Evolutionary conservation across 2,888 invertebrate genomes (phyloP).

Genomic region (Diarsia mendica): DNA sequence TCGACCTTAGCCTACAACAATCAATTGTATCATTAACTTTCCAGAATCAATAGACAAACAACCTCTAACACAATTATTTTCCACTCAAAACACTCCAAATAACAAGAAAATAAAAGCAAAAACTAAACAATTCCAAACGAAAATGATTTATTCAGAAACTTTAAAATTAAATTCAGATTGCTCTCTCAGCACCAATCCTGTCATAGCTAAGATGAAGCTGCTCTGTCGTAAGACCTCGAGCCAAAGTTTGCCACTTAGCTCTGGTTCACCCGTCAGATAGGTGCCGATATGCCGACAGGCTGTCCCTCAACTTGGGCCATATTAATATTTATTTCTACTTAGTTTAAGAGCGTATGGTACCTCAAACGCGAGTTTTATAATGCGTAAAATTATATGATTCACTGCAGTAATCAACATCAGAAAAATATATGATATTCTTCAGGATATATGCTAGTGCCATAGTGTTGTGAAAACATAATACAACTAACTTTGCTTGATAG

Average conservation of each 20-base stretch:
- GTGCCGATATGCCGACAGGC: slow-evolving; percentile 57
- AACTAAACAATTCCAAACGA: slow-evolving; percentile 34
- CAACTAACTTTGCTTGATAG: no score
- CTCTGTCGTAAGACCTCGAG: slow-evolving; percentile 40
- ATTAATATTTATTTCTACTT: slow-evolving; percentile 71
- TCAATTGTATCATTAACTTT: background rate
- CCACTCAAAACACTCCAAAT: background rate
- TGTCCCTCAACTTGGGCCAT: slow-evolving; percentile 58
- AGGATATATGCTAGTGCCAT: no score
- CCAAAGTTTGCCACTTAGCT: slow-evolving; percentile 58
- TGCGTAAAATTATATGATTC: no score
- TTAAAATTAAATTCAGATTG: slow-evolving; percentile 57
- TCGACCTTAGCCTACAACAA: background rate
- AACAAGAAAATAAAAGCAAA: slow-evolving; percentile 22
- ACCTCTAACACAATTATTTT: background rate
- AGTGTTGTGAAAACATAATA: no score
- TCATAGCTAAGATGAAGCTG: slow-evolving; percentile 43
- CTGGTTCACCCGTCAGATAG: slow-evolving; percentile 64
- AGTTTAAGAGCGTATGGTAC: no score
- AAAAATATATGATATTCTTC: no score
- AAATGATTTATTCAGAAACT: slow-evolving; percentile 52
- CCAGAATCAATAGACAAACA: background rate
- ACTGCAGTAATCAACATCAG: no score
- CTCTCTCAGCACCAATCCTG: slow-evolving; percentile 20
- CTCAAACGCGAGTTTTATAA: no score